A percentile compares a stretch with the other conserved stretches of the same genome.
phyloP scores from a whole-genome alignment of 2,888 invertebrate genomes.

The Zonitis immaculata region DNA sequence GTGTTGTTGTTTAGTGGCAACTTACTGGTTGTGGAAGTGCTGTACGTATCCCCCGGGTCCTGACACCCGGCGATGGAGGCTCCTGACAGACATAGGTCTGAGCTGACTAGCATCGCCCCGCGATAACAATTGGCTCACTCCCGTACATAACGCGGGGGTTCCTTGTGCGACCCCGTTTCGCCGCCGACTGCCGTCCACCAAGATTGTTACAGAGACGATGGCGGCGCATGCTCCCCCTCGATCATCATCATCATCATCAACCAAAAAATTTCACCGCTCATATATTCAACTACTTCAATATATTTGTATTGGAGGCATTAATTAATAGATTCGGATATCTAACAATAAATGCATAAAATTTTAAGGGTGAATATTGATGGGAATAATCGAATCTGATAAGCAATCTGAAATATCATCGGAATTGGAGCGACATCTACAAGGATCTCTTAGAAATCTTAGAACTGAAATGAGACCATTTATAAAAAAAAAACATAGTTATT shows the following conservation, averaged over 20 bases:
- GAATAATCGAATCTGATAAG: too few species aligned
- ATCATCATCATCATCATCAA: too few species aligned
- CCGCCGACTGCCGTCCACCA: constrained; percentile 40
- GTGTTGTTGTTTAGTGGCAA: too few species aligned
- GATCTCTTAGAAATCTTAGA: too few species aligned
- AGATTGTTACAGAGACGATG: constrained; percentile 22
- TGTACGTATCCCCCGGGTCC: constrained; percentile 50
- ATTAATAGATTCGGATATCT: too few species aligned
- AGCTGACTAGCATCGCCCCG: constrained; percentile 49
- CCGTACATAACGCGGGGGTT: constrained; percentile 46
- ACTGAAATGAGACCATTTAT: too few species aligned
- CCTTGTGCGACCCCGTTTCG: constrained; percentile 45
- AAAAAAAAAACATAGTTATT: too few species aligned
- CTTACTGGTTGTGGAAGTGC: constrained; percentile 51
- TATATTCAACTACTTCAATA: constrained; percentile 10
- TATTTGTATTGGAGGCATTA: constrained; percentile 5
- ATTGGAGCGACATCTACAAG: too few species aligned
- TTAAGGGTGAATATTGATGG: too few species aligned
- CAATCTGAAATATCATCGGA: too few species aligned
- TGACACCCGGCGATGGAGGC: constrained; percentile 51
- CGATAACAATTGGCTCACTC: constrained; percentile 45
- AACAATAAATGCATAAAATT: too few species aligned
- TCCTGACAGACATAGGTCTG: constrained; percentile 51
- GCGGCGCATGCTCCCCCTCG: constrained; percentile 37
- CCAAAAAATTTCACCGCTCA: too few species aligned